Percentiles rank a stretch among this genome's conserved stretches.
These are phyloP conservation scores for Donacobius atricapilla DNA, from an alignment of 2,113 vertebrate genomes.

Conservation along the genomic window DNA sequence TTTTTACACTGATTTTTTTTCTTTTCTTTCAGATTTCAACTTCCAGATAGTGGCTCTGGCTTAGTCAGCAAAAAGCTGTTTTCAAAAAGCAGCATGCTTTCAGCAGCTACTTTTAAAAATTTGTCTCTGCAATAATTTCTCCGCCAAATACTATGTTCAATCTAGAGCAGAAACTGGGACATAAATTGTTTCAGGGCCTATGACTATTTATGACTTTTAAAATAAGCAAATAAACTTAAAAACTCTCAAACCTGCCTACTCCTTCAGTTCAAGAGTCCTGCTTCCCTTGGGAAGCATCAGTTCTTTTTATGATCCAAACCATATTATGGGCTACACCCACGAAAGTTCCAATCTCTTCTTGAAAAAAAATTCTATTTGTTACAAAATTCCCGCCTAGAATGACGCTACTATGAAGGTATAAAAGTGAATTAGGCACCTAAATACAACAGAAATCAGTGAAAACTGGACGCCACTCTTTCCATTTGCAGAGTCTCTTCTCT, in stretches of 20 bases:
- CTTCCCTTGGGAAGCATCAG: not conserved
- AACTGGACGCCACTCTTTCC: not conserved
- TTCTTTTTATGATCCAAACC: not conserved
- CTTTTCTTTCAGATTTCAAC: not conserved
- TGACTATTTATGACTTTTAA: not conserved
- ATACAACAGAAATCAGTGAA: not conserved
- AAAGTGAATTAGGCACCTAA: not conserved
- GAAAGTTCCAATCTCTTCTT: not conserved
- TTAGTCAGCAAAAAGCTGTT: not conserved
- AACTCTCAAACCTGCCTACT: not conserved
- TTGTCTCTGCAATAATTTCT: not conserved
- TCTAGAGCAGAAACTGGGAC: not conserved
- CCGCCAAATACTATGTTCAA: not conserved
- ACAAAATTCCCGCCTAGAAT: not conserved
- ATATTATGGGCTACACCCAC: not conserved
- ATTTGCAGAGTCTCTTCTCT: not conserved
- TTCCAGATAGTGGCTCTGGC: not conserved
- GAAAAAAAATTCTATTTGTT: not conserved
- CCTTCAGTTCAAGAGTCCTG: not conserved
- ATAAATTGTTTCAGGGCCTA: not conserved
- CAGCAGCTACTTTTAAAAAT: not conserved
- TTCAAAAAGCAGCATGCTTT: not conserved
- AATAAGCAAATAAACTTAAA: not conserved
- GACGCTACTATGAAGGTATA: not conserved
- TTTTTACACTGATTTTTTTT: not conserved